Evolutionary conservation across 2,113 vertebrate genomes (phyloP), one percentile per base, ranked within the genome.

Genomic region (Ariopsis seemanni): DNA sequence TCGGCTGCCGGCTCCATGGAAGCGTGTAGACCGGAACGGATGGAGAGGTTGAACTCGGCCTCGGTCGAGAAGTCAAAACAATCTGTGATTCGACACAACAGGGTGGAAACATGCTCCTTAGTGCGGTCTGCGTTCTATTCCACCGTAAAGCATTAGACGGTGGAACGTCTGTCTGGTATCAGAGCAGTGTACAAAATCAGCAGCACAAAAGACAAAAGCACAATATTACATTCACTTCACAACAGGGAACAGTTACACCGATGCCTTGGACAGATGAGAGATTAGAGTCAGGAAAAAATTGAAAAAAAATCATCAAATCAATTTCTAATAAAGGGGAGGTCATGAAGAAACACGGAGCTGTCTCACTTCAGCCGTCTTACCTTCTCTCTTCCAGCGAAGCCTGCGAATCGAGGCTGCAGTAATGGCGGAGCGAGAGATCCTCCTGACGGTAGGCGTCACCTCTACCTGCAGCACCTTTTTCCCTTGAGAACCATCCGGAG

Each of bases 11-110:
- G 94, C 93, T 97, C 96, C 97, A 95, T 95, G 94, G 93, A 96
- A 94, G 95, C 93, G 94, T 94, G 95, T 94, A 96, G 96, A 96
- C 95, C 94, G 95, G 96, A 96, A 95, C 94, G 97, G 97, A 97
- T 94, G 95, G 94, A 94, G 96, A 97, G 94, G 96, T 96, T 97
- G 94, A 96, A 95, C 94, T 99, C 97, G 95, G 96, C 97, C 92
- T 97, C 97, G 93, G 94, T 96, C 95, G 98, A 97, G 97, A 97
- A 95, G 97, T 99, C 98, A 98, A 99, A 98, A 98, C 98, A 97
- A 99, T 99, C 98, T 99, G 98, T 96, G 98, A 98, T 97, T 98
- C 97, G 97, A 99, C 97, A 98, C 95, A 97, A 95, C 94, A 96
- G 91, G 81, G 91, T 91, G 93, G 96, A 97, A 89, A 98, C 95